A percentile compares a stretch with the other conserved stretches of the same genome.
Conservation (phyloP, 2,797 vertebrate species). For the Spheniscus humboldti region DNA sequence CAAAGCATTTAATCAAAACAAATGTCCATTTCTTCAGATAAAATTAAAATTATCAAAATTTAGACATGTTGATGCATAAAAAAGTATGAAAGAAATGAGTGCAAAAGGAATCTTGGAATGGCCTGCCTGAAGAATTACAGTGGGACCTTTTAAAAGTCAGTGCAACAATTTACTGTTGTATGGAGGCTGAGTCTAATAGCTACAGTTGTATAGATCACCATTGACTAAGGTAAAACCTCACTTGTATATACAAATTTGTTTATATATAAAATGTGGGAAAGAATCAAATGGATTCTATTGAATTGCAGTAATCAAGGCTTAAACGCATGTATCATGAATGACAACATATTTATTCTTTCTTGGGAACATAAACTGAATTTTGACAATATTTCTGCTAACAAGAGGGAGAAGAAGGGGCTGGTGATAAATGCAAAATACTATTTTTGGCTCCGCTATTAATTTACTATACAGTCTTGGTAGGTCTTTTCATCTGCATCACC, state of each 20-base stretch:
- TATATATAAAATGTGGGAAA: not conserved
- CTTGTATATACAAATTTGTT: not conserved
- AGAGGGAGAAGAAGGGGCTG: not conserved
- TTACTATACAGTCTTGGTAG: not conserved
- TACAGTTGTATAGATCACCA: not conserved
- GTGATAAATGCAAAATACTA: not conserved
- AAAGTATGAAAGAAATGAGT: not conserved
- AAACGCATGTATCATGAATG: not conserved
- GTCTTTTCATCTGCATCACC: not conserved
- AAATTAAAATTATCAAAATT: not conserved
- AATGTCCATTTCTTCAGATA: not conserved
- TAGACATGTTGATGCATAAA: not conserved
- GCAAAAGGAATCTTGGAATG: not conserved
- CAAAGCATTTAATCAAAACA: not conserved
- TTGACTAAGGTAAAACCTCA: not conserved
- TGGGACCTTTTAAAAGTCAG: not conserved
- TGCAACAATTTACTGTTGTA: not conserved
- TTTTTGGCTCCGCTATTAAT: not conserved
- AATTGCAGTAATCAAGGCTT: not conserved
- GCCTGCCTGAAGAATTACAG: not conserved
- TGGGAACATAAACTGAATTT: not conserved
- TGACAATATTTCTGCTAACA: not conserved
- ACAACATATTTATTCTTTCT: not conserved
- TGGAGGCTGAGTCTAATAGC: not conserved
- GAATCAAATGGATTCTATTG: not conserved